These are phyloP conservation scores for Amphiprion ocellaris DNA, from an alignment of 2,113 vertebrate genomes.

Conservation along the genomic window DNA sequence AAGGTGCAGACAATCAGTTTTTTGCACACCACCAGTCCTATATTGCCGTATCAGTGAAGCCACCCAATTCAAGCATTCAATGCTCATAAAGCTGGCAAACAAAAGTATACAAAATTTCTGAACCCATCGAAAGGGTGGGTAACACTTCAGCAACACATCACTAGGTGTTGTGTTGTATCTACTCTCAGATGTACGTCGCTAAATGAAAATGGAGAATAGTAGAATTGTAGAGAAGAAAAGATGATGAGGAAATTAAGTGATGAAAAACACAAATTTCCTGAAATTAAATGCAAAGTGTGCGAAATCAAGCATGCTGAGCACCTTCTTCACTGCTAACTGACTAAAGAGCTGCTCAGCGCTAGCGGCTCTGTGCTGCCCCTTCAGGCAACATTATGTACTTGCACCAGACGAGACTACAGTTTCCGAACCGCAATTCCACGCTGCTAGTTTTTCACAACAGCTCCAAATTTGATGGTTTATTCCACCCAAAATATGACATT, in stretches of 20 bases:
- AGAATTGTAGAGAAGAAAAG: background rate
- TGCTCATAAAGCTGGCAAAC: background rate
- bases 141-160: background rate
- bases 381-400: too few relatives aligned
- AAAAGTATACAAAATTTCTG: fast-evolving
- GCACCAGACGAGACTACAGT: too few relatives aligned
- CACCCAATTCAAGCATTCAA: background rate
- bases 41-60: background rate
- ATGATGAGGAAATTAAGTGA: fast-evolving
- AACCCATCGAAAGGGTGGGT: fast-evolving
- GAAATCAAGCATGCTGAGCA: slow-evolving; percentile 3
- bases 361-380: background rate
- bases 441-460: too few relatives aligned
- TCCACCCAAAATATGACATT: too few relatives aligned
- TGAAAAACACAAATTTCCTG: background rate
- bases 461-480: too few relatives aligned
- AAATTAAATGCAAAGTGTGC: background rate
- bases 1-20: too few relatives aligned
- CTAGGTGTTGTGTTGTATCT: too few relatives aligned
- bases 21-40: too few relatives aligned
- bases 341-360: background rate
- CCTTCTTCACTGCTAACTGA: background rate
- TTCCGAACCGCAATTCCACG: too few relatives aligned
- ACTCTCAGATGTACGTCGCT: too few relatives aligned
- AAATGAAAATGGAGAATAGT: too few relatives aligned